Base-by-base conservation (phyloP, 1,140 invertebrate genomes). In the Solenopsis fugax region DNA sequence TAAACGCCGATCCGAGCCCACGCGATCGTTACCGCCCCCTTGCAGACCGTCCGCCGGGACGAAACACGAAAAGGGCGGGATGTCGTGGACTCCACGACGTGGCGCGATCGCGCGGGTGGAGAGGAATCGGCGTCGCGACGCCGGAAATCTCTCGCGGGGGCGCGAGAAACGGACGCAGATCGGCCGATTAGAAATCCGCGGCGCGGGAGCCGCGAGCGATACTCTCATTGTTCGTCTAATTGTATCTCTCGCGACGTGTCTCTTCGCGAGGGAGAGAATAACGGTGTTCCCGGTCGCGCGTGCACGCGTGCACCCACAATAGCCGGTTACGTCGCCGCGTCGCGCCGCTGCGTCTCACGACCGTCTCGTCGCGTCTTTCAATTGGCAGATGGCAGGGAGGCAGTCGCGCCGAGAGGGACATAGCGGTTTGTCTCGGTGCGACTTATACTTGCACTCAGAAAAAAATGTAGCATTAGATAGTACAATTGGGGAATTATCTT, bases 151-250 rank as follows among this genome's bases (percentile, higher is more conserved):
- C 34, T 58, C 48, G 41, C 34, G 29, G n/a, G 41, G 18, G 13
- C 16, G 41, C 41, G 41, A 73, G 37, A 48, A 81, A 29, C 1
- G 24, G 5, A 64, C 16, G 34, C 4, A 29, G 29, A 60, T 69
- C 65, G 0, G 16, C 24, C 13, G 48, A 73, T 84, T 84, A 84
- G 54, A 84, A 48, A 84, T 50, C 54, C 54, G 10, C 21, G 50
- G 16, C 24, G 29, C 29, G 41, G 41, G 45, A 84, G 48, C 69
- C 12, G 80, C 24, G 41, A 60, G 54, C 13, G 54, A 73, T 84
- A 71, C 54, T 75, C 54, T 48, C 41, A 84, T 84, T 84, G 80
- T 84, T 84, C 67, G 56, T 29, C 34, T 82, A 84, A 84, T 84
- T 84, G 41, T 41, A 21, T 18, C 54, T 58, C 41, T 41, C 52